Base-by-base conservation (phyloP, 2,888 invertebrate genomes). In the Elmis aenea region DNA sequence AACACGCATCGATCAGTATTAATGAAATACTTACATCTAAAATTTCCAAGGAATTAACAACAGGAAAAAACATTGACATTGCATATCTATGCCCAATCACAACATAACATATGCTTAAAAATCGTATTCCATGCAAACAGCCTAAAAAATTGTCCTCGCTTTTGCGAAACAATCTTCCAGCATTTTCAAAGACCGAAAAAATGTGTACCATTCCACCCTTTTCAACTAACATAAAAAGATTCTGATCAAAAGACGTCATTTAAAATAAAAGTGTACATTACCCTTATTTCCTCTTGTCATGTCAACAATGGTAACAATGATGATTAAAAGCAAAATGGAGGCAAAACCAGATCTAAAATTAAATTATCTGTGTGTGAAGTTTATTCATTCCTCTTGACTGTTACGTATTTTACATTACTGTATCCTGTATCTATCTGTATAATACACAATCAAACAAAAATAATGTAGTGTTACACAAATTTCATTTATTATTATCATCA, bases 61-160 rank as follows among this genome's bases (percentile, higher is more conserved):
- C 48, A 5, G 66, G 62, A 26, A 58, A 56, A 12, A 58, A 54
- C 39, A 63, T 46, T 14, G 53, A 51, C 51, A 59, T 57, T 11
- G 62, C 52, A 51, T 64, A 71, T 23, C 65, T 58, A 46, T 74
- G 74, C 1, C 70, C 72, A 6, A 70, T 38, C 11, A 71, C 55
- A 2, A 74, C 68, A 66, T 71, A 72, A 23, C 59, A 51, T 37
- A 70, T 72, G 44, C 69, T 70, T 13, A 73, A 45, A 42, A 69
- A 68, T 18, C 76, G 62, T 3, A 77, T 63, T 5, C 77, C 77
- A 46, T 75, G 68, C 6, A 76, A 45, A 42, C 59, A 61, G 38
- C 54, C 53, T 20, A 61, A 40, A 3, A 24, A 20, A 5, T 29
- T 18, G 6, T 24, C 22, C 13, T 22, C 23, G 2, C 25, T 12